Evolutionary conservation across 2,113 vertebrate species (phyloP), one percentile per base, ranked within the genome.

Genomic region (Eudyptes chrysolophus): DNA sequence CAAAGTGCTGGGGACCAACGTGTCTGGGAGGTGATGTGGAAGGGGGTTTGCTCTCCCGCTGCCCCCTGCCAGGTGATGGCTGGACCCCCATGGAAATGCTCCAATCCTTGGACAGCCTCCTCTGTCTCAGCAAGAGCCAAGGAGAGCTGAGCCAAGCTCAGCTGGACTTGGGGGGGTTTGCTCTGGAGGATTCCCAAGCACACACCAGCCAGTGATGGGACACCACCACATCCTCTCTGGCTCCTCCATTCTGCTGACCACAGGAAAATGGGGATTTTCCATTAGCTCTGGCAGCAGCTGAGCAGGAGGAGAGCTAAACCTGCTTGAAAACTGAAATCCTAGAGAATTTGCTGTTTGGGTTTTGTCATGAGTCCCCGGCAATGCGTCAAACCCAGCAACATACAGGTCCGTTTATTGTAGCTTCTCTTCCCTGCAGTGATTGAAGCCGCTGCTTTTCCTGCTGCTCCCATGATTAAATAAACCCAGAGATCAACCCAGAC

Each of bases 141-240:
- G 40, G 38, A 42, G 13, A 42, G 42, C 42, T 42, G 42, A 42
- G 42, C 42, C 42, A 42, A 42, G 78, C 78, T 68, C 26, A 11
- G 40, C 32, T 1, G 1, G 40, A 30, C 17, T 3, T 0, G 11
- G 14, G 42, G 27, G 13, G 5, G 15, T 6, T 69, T 57, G 64
- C 79, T 58, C 79, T 4, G 2, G 6, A 46, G 64, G 26, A 42
- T 82, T 48, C 52, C 42, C 27, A 20, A 38, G 34, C 6, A 1
- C 51, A 24, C 34, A 25, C 26, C 34, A 12, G 34, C 40, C 16
- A 9, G 42, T 1, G 13, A 20, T 9, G 42, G 64, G 52, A 48
- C 42, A 48, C 34, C 27, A 10, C 42, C 1, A 5, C 5, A 2
- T 48, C 42, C 64, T 7, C 52, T 29, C 32, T 9, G 2, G 54